Conservation (phyloP, 1,140 invertebrate species). For the Carposina sasakii region DNA sequence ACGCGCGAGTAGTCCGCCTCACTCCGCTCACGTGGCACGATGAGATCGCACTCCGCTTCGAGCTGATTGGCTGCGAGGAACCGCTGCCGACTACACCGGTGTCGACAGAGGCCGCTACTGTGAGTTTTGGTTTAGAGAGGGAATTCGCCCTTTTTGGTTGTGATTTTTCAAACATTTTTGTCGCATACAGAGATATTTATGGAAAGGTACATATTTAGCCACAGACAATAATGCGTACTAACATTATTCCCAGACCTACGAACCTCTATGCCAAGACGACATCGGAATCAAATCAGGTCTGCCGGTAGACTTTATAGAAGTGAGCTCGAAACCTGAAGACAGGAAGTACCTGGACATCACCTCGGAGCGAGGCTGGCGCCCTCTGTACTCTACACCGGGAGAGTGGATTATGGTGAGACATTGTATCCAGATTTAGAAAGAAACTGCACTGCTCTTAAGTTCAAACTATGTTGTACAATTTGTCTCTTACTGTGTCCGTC, state of each 20-base stretch:
- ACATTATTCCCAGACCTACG: too few species aligned
- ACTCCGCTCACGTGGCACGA: constrained; percentile 84
- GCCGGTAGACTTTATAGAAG: constrained; percentile 43
- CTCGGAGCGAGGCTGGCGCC: constrained; percentile 73
- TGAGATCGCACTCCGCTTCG: constrained; percentile 80
- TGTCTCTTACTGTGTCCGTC: too few species aligned
- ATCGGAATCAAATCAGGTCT: constrained; percentile 40
- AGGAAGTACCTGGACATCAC: constrained; percentile 63
- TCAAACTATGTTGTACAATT: too few species aligned
- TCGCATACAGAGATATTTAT: too few species aligned
- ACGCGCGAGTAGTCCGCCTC: constrained; percentile 81
- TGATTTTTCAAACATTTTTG: too few species aligned
- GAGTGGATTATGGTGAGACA: constrained; percentile 75
- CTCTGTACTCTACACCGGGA: constrained; percentile 75
- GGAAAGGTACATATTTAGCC: too few species aligned
- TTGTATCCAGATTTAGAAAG: background rate
- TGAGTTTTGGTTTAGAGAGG: constrained; percentile 5
- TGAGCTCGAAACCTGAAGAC: constrained; percentile 47
- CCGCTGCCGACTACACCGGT: constrained; percentile 26
- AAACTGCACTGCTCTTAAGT: constrained; percentile 1
- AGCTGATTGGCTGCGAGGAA: constrained; percentile 81
- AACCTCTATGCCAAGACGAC: constrained; percentile 47
- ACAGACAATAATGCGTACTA: too few species aligned
- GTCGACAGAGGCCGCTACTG: constrained; percentile 14
- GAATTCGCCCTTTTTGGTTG: too few species aligned